phyloP scores from a whole-genome alignment of 2,797 vertebrate genomes.

The Alouatta caraya region DNA sequence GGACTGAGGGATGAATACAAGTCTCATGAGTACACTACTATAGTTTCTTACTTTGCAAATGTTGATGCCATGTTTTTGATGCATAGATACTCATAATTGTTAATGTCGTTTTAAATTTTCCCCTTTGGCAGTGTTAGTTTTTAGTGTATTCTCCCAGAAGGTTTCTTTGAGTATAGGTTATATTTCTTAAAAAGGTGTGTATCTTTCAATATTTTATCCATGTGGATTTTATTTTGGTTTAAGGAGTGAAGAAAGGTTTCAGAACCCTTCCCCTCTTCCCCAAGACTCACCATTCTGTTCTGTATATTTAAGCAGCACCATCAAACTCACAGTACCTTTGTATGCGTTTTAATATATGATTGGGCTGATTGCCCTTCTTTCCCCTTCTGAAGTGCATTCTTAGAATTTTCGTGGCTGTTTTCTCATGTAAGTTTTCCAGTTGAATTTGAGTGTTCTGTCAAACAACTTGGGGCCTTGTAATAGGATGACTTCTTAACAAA shows the following conservation, averaged over 20 bases:
- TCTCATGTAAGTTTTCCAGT: slow-evolving; percentile 11
- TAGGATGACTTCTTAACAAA: slow-evolving; percentile 44
- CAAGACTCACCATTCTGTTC: not conserved
- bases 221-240: not conserved
- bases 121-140: not conserved
- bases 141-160: not conserved
- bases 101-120: not conserved
- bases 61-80: not conserved
- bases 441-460: not conserved
- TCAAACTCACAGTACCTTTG: not conserved
- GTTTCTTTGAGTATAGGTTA: not conserved
- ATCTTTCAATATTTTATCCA: not conserved
- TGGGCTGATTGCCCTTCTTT: not conserved
- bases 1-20: not conserved
- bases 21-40: not conserved
- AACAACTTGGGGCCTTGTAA: slow-evolving; percentile 1
- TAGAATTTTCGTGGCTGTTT: not conserved
- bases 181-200: not conserved
- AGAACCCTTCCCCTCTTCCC: not conserved
- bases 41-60: not conserved
- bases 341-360: not conserved
- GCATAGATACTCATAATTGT: not conserved
- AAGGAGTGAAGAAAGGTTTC: not conserved
- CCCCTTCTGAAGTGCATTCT: not conserved
- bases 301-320: not conserved